Percentiles rank a stretch among this genome's conserved stretches.
phyloP scores from a whole-genome alignment of 2,113 vertebrate species.

The Poeciliopsis turrubarensis region DNA sequence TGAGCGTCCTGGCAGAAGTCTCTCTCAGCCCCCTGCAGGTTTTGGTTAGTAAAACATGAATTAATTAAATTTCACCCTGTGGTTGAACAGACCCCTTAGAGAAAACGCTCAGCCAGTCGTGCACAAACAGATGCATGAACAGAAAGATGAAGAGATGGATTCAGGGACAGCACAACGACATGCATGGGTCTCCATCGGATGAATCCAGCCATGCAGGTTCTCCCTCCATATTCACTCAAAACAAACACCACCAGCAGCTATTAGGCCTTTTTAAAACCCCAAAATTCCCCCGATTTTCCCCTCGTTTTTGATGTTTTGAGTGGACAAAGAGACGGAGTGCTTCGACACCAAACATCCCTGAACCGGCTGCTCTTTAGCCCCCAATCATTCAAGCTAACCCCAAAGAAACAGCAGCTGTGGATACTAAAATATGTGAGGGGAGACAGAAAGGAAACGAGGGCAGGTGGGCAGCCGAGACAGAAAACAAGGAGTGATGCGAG shows the following conservation, averaged over 20 bases:
- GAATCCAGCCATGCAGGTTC: slow-evolving; percentile 66
- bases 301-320: slow-evolving; percentile 59
- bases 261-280: not conserved
- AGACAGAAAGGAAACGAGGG: slow-evolving; percentile 68
- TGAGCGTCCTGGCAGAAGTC: not conserved
- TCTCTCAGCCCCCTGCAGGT: not conserved
- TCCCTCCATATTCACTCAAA: slow-evolving; percentile 63
- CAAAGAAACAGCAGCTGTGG: slow-evolving; percentile 52
- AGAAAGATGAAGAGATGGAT: slow-evolving; percentile 16
- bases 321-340: slow-evolving; percentile 62
- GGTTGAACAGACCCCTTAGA: slow-evolving; percentile 42
- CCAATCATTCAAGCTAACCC: slow-evolving; percentile 12
- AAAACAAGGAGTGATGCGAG: slow-evolving; percentile 82
- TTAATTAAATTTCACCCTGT: not conserved
- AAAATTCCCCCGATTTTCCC: not conserved
- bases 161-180: slow-evolving; percentile 28
- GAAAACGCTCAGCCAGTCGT: slow-evolving; percentile 35
- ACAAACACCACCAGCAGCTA: slow-evolving; percentile 14
- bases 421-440: slow-evolving; percentile 50
- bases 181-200: slow-evolving; percentile 52
- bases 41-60: not conserved
- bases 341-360: slow-evolving; percentile 47
- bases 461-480: slow-evolving; percentile 67
- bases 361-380: slow-evolving; percentile 34
- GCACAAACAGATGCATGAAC: slow-evolving; percentile 31